Evolutionary conservation across 2,888 invertebrate genomes (phyloP).

Genomic region (Caenorhabditis sp.): DNA sequence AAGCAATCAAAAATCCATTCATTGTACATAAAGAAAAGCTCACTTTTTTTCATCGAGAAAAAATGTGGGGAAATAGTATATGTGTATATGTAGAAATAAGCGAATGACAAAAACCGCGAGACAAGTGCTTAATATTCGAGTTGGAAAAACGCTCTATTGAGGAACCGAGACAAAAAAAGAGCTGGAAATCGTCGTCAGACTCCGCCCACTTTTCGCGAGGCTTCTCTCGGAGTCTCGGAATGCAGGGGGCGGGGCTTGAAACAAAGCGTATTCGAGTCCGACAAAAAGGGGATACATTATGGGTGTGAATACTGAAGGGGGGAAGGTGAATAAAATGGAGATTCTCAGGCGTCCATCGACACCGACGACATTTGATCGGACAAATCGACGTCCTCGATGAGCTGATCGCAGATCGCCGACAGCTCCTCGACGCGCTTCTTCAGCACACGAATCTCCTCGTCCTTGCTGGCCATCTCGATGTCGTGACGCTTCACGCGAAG

Average conservation of each 20-base stretch:
- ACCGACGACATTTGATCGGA: slow-evolving; percentile 39
- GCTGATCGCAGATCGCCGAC: slow-evolving; percentile 58
- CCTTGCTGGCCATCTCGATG: slow-evolving; percentile 42
- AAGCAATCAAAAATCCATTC: no score
- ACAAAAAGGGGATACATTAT: no score
- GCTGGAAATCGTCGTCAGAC: no score
- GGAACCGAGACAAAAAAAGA: no score
- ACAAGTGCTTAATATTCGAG: neutral
- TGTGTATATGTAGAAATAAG: no score
- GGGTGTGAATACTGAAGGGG: no score
- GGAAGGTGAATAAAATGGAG: neutral
- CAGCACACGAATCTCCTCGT: slow-evolving; percentile 50
- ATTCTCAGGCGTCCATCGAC: slow-evolving; percentile 42
- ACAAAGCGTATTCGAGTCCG: no score
- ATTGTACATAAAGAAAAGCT: neutral
- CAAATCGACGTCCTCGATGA: slow-evolving; percentile 58
- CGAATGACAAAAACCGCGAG: no score
- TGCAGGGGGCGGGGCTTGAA: neutral
- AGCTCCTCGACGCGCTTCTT: slow-evolving; percentile 45
- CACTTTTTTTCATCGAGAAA: no score
- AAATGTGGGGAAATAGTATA: neutral
- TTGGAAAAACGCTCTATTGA: neutral
- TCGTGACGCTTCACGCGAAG: slow-evolving; percentile 43
- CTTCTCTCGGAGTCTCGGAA: neutral
- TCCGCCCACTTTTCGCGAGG: no score